Conservation (phyloP, 2,888 invertebrate genomes). For the Parnassius glacialis region DNA sequence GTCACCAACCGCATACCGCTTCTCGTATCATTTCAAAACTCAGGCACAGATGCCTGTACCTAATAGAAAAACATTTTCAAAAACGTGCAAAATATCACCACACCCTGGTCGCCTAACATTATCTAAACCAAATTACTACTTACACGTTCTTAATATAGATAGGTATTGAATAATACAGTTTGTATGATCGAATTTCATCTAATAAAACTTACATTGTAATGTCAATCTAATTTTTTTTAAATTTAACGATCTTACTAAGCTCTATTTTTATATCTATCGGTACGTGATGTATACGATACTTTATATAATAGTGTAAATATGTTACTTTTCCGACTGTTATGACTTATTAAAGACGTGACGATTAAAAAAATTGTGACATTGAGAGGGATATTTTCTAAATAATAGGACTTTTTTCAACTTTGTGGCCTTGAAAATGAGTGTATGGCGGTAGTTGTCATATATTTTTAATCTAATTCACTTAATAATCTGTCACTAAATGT, state of each 20-base stretch:
- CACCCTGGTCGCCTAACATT: constrained; percentile 81
- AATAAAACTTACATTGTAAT: constrained; percentile 70
- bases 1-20: constrained; percentile 55
- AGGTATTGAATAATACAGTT: constrained; percentile 72
- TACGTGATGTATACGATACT: constrained; percentile 77
- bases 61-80: constrained; percentile 79
- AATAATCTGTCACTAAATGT: constrained; percentile 11
- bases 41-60: constrained; percentile 66
- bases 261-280: constrained; percentile 74
- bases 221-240: constrained; percentile 68
- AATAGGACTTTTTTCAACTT: constrained; percentile 37
- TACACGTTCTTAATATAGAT: constrained; percentile 68
- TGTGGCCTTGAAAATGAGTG: constrained; percentile 23
- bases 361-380: constrained; percentile 51
- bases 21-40: constrained; percentile 58
- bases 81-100: constrained; percentile 81
- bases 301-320: constrained; percentile 78
- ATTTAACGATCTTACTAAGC: constrained; percentile 78
- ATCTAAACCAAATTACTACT: constrained; percentile 77
- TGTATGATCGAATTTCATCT: constrained; percentile 67
- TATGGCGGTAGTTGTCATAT: constrained; percentile 34
- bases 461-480: constrained; percentile 5
- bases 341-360: constrained; percentile 47
- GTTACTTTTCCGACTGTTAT: constrained; percentile 65
- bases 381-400: constrained; percentile 52